Conservation (phyloP, 2,113 vertebrate genomes). For the Alethe diademata region DNA sequence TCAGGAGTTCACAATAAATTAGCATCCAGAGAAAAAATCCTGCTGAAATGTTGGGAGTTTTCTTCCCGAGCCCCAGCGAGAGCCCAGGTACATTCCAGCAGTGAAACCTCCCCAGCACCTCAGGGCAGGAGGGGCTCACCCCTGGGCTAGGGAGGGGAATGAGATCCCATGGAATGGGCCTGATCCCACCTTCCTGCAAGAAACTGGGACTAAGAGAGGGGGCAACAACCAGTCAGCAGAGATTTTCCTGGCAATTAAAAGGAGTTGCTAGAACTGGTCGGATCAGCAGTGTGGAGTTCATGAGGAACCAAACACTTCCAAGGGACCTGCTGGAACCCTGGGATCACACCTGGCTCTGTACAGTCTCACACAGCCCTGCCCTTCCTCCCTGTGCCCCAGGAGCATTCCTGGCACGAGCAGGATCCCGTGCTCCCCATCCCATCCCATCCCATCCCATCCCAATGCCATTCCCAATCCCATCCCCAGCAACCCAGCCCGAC, state of each 20-base stretch:
- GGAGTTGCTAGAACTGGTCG: neutral
- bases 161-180: fast-evolving
- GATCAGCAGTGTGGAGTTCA: neutral
- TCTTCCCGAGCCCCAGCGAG: neutral
- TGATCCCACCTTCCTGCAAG: fast-evolving
- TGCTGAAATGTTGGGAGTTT: neutral
- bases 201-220: neutral
- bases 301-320: neutral
- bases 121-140: neutral
- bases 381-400: fast-evolving
- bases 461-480: too few relatives aligned
- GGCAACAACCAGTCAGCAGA: neutral
- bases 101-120: neutral
- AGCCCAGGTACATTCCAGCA: neutral
- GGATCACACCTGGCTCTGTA: fast-evolving
- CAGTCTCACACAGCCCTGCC: neutral
- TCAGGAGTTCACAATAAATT: neutral
- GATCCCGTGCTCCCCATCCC: neutral
- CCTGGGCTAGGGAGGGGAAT: neutral
- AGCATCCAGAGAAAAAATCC: neutral
- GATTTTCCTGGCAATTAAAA: neutral
- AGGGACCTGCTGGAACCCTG: neutral
- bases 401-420: neutral
- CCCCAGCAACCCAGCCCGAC: neutral
- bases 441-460: neutral